phyloP scores from a whole-genome alignment of 2,888 invertebrate species.

The Sarcophaga caerulescens region DNA sequence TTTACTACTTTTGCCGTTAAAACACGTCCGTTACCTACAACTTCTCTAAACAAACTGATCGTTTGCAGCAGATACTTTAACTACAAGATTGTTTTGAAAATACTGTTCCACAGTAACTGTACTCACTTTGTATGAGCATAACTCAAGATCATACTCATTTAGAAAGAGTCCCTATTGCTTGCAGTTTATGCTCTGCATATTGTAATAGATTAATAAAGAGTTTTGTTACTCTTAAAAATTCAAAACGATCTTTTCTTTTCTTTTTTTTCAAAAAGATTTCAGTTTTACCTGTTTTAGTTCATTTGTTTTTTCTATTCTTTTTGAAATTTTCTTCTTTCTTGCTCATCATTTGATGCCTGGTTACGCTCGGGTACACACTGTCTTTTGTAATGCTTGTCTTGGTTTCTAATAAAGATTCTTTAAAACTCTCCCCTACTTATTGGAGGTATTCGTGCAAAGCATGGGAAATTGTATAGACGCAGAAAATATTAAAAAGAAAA shows the following conservation, averaged over 20 bases:
- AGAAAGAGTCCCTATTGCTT: slow-evolving; percentile 18
- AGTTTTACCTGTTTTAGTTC: slow-evolving; percentile 25
- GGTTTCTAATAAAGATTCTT: slow-evolving; percentile 4
- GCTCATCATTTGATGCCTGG: slow-evolving; percentile 77
- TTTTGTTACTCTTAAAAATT: background rate
- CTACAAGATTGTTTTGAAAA: slow-evolving; percentile 28
- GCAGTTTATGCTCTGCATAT: slow-evolving; percentile 1
- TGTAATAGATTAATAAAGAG: slow-evolving; percentile 62
- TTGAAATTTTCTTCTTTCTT: slow-evolving; percentile 18
- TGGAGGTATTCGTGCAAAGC: background rate
- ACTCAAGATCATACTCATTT: slow-evolving; percentile 48
- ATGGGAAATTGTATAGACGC: slow-evolving; percentile 42
- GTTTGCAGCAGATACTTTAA: background rate
- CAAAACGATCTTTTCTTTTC: background rate
- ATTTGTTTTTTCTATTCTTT: background rate
- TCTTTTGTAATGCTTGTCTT: slow-evolving; percentile 22
- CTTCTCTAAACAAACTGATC: slow-evolving; percentile 63
- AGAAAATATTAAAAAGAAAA: slow-evolving; percentile 62
- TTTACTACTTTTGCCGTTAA: background rate
- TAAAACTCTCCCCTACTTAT: slow-evolving; percentile 55
- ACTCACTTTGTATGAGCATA: slow-evolving; percentile 52
- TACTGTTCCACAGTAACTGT: background rate
- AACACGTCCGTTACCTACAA: slow-evolving; percentile 39
- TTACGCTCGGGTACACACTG: slow-evolving; percentile 73
- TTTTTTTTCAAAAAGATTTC: background rate